These are phyloP conservation scores for Ceryle rudis DNA, from an alignment of 2,797 vertebrate genomes.

Conservation along the genomic window DNA sequence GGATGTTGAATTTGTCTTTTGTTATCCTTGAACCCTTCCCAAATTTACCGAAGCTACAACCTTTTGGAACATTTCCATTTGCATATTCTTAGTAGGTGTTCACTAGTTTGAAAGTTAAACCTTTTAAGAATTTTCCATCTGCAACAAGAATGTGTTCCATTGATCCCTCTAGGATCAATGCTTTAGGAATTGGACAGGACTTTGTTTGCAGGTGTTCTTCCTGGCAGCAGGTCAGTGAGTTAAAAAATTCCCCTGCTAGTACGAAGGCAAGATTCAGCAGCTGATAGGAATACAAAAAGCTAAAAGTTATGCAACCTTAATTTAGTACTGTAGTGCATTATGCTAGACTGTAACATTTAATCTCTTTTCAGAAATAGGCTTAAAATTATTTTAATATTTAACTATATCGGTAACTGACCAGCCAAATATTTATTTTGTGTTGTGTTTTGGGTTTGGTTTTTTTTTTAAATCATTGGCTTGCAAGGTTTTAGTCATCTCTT, in stretches of 20 bases:
- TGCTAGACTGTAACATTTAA: background rate
- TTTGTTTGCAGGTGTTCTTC: conserved; percentile 52
- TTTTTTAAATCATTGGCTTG: background rate
- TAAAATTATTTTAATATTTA: background rate
- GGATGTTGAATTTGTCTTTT: background rate
- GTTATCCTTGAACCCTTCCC: conserved; percentile 14
- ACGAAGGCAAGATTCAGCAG: background rate
- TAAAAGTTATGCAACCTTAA: background rate
- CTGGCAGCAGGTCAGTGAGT: conserved; percentile 14
- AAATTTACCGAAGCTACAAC: background rate
- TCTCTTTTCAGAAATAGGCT: background rate
- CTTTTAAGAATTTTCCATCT: background rate
- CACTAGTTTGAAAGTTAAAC: background rate
- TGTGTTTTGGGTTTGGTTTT: background rate
- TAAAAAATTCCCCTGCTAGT: background rate
- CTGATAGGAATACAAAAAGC: background rate
- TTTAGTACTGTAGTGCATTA: background rate
- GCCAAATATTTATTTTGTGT: background rate
- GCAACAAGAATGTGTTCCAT: background rate
- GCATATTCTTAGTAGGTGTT: background rate
- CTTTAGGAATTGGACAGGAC: background rate
- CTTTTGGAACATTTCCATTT: background rate
- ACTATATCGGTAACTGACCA: background rate
- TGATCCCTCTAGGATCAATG: conserved; percentile 33
- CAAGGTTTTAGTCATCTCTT: background rate